Conservation (phyloP, 2,888 invertebrate species). For the Perizoma flavofasciatum region DNA sequence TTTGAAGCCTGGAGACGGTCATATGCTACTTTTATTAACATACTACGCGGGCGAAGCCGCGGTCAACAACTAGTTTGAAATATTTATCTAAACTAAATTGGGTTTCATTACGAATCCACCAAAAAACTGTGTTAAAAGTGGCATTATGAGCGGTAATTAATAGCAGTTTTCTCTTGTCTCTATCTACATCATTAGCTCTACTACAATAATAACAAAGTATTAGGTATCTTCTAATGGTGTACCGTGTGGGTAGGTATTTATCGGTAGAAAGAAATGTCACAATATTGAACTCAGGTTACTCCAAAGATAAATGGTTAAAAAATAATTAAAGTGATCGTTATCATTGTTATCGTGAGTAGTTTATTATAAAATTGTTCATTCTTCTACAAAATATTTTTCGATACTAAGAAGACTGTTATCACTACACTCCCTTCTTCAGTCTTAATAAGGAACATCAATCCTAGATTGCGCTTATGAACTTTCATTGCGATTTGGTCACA, state of each 20-base stretch:
- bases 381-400: too few relatives aligned
- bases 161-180: slow-evolving; percentile 24
- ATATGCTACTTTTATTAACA: too few relatives aligned
- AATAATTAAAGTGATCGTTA: neutral
- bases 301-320: neutral
- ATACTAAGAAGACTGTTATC: too few relatives aligned
- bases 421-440: too few relatives aligned
- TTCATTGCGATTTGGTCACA: too few relatives aligned
- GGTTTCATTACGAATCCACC: slow-evolving; percentile 1
- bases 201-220: slow-evolving; percentile 2
- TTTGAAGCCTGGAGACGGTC: too few relatives aligned
- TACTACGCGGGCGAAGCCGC: too few relatives aligned
- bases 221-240: slow-evolving; percentile 1
- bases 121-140: slow-evolving; percentile 17
- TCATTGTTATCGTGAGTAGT: neutral
- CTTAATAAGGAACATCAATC: too few relatives aligned
- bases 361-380: neutral
- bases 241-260: too few relatives aligned
- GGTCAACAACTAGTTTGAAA: too few relatives aligned
- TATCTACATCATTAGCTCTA: slow-evolving; percentile 21
- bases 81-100: too few relatives aligned
- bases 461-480: too few relatives aligned
- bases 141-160: slow-evolving; percentile 30
- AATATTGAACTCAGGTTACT: slow-evolving; percentile 4
- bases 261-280: neutral